Conservation (phyloP, 2,113 vertebrate genomes). For the Melanocharis versteri region DNA sequence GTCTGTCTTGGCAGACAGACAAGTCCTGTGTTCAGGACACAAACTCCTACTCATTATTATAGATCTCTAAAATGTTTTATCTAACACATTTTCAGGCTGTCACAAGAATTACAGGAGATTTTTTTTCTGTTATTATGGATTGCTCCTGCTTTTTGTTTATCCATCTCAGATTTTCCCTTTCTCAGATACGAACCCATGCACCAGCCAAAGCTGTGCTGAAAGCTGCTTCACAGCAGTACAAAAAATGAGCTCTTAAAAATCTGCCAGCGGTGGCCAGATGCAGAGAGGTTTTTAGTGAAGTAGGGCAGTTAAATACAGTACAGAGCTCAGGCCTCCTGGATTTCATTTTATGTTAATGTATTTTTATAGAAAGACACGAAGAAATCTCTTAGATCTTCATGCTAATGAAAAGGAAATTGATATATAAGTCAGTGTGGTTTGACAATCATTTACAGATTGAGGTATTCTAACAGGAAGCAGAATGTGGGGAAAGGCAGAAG, state of each 20-base stretch:
- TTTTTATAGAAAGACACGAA: neutral
- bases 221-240: neutral
- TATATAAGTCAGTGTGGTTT: neutral
- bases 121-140: neutral
- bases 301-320: neutral
- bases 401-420: neutral
- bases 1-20: neutral
- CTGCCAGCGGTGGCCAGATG: neutral
- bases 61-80: neutral
- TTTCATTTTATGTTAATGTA: constrained; percentile 9
- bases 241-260: neutral
- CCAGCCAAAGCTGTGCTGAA: neutral
- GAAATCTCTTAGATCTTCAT: neutral
- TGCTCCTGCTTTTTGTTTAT: neutral
- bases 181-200: neutral
- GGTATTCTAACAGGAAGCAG: neutral
- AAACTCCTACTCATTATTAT: neutral
- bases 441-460: neutral
- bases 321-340: neutral
- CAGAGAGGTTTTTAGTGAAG: constrained; percentile 5
- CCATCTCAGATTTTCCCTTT: neutral
- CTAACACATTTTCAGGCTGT: neutral
- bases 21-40: neutral
- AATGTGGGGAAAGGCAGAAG: neutral
- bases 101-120: neutral